Base-by-base conservation (phyloP, 1,140 invertebrate species). In the Teleopsis dalmanni region DNA sequence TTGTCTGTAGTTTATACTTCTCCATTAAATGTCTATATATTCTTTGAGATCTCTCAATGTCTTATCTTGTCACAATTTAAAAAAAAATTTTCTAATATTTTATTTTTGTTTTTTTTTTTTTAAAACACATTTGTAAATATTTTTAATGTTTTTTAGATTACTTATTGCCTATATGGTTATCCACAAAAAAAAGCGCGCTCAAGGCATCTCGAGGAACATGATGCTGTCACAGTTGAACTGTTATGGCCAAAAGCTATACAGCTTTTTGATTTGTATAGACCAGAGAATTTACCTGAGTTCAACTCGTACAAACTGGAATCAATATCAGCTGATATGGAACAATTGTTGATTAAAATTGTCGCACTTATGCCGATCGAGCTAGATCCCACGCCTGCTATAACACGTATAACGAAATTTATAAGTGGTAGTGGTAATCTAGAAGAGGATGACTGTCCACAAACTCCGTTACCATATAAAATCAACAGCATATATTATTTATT, bases 141-240 rank as follows among this genome's bases (percentile, higher is more conserved):
- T 37, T 37, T 4, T 16, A 21, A 31, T 34, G 16, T 29, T 25
- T 11, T 29, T 2, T 26, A 55, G 54, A 40, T 54, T 10, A 83
- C 94, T 40, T 92, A 81, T 65, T 96, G 92, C 70, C 72, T 96
- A 3, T 95, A 88, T 70, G 82, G 84, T 18, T 87, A 93, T 74
- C 87, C 89, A 1, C 80, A 80, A 51, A 91, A 84, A 67, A 87
- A 84, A 60, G 81, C 75, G 2, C 85, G 85, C 50, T 72, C 76
- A 2, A 77, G 81, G 47, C 79, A 90, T 71, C 72, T 95, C 4
- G 78, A 81, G 40, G 89, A 94, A 56, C 91, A 95, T 62, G 83
- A 83, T 54, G 81, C 82, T 2, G 75, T 76, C 31, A 77, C 83
- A 31, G 76, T 90, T 37, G 71, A 81, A 8, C 70, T 96, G 27